Base-by-base conservation (phyloP, 2,888 invertebrate genomes). In the Andrena marginata region DNA sequence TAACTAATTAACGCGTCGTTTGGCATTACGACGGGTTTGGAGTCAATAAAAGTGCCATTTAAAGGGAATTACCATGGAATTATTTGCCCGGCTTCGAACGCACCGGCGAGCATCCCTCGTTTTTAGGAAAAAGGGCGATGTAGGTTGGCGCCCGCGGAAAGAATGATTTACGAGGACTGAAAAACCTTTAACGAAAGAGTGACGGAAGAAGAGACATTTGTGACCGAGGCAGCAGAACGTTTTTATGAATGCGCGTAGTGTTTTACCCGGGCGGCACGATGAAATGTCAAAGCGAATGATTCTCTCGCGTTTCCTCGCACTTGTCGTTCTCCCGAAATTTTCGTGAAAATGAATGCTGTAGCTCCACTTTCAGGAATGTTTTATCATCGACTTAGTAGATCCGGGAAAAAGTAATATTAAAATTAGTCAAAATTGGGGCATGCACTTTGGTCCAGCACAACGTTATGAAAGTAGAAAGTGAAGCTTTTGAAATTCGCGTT, bases 121-220 rank as follows among this genome's bases (percentile, higher is more conserved):
- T 56, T n/a, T 4, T 1, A 20, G 2, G n/a, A 10, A 6, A 10
- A 16, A 10, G 4, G 13, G 8, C n/a, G 8, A 56, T 23, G 33
- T 8, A n/a, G 8, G n/a, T 33, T 42, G 16, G 65, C 51, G 20
- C 23, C 10, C 23, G 49, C 26, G 33, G 13, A 7, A 56, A n/a
- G 64, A 31, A 79, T 79, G 79, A 79, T 64, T 79, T 79, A 79
- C 77, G 69, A 33, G 35, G 35, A 56, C 7, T 26, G 23, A 10
- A 59, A 51, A 64, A 77, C 35, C 63, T 33, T 77, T 65, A 60
- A 71, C 68, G 63, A 51, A 77, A 80, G 35, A 51, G 31, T 33
- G 65, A 78, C 60, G 67, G 8, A 20, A 33, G 79, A 35, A 20
- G 29, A 26, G 63, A 69, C 51, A 35, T 35, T 42, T 16, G 33